These are phyloP conservation scores for Oreochromis tanganicae DNA, from an alignment of 2,113 vertebrate genomes.

Conservation along the genomic window DNA sequence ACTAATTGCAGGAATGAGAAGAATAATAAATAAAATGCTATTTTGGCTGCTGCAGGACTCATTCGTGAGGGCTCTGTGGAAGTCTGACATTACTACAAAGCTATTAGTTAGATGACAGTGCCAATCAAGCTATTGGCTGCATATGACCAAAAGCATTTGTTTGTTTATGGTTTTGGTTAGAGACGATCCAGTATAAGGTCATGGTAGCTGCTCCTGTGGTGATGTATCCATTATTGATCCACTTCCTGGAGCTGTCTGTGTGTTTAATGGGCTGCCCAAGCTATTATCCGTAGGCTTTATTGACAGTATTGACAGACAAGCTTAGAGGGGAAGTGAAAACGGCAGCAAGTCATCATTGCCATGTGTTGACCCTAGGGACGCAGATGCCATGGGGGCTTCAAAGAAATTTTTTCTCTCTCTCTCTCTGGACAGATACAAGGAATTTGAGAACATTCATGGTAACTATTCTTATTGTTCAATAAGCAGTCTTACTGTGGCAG, in stretches of 20 bases:
- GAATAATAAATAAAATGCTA: neutral
- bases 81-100: neutral
- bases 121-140: neutral
- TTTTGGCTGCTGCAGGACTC: neutral
- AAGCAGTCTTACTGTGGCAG: neutral
- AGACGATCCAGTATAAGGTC: constrained; percentile 47
- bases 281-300: constrained; percentile 67
- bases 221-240: constrained; percentile 66
- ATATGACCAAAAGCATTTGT: constrained; percentile 15
- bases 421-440: neutral
- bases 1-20: neutral
- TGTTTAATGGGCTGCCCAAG: constrained; percentile 64
- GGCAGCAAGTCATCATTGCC: constrained; percentile 43
- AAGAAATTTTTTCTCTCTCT: neutral
- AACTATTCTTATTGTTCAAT: neutral
- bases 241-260: constrained; percentile 56
- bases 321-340: constrained; percentile 61
- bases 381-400: constrained; percentile 19
- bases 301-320: constrained; percentile 62
- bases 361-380: constrained; percentile 34
- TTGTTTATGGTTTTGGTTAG: constrained; percentile 28
- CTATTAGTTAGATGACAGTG: neutral
- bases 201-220: constrained; percentile 42
- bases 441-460: neutral
- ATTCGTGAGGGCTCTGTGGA: neutral